Evolutionary conservation across 2,888 invertebrate genomes (phyloP).

Genomic region (Drosophila histrio): DNA sequence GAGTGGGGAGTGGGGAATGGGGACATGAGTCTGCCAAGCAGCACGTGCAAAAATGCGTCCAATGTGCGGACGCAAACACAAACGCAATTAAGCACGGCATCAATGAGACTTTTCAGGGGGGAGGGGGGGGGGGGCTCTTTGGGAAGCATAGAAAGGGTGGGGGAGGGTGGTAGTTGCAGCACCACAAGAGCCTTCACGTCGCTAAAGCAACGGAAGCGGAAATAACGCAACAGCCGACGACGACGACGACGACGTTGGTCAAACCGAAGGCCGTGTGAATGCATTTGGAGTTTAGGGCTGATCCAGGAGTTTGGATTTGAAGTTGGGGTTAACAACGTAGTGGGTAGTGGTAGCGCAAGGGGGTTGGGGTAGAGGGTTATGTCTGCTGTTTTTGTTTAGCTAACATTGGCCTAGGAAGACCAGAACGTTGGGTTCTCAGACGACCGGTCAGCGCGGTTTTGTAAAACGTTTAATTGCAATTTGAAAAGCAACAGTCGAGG

Average conservation of each 20-base stretch:
- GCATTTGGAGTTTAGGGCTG: constrained; percentile 44
- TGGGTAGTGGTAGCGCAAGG: no score
- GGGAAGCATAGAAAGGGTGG: not conserved
- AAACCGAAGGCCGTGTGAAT: constrained; percentile 62
- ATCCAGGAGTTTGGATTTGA: constrained; percentile 32
- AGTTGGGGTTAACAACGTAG: not conserved
- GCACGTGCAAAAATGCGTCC: constrained; percentile 79
- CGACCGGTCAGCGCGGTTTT: constrained; percentile 77
- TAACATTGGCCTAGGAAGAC: constrained; percentile 57
- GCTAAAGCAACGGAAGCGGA: constrained; percentile 67
- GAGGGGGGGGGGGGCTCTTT: not conserved
- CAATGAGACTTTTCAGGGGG: constrained; percentile 60
- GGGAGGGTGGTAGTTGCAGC: not conserved
- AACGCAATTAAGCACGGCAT: constrained; percentile 79
- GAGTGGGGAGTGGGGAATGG: not conserved
- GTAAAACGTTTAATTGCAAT: constrained; percentile 81
- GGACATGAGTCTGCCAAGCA: constrained; percentile 12
- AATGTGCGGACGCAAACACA: constrained; percentile 72
- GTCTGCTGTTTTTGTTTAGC: constrained; percentile 59
- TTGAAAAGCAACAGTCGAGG: constrained; percentile 65
- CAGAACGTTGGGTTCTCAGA: constrained; percentile 35
- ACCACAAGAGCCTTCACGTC: constrained; percentile 24
- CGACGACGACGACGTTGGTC: constrained; percentile 50
- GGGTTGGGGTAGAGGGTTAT: not conserved
- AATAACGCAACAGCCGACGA: constrained; percentile 64